Percentiles rank a stretch among this genome's conserved stretches.
Conservation (phyloP, 2,888 invertebrate species). For the Ochlodes sylvanus region DNA sequence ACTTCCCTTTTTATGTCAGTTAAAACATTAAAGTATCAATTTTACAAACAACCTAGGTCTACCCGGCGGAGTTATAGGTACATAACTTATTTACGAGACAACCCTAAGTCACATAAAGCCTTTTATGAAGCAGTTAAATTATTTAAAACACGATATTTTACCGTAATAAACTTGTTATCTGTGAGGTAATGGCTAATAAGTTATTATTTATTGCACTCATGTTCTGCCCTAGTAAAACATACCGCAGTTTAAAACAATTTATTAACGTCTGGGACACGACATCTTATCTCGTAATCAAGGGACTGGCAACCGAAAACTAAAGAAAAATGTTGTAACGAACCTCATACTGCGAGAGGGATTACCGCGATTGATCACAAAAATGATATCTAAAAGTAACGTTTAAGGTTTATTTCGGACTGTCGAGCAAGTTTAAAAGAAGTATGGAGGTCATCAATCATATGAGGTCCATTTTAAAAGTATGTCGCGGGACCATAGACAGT, state of each 20-base stretch:
- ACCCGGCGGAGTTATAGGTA: too few relatives aligned
- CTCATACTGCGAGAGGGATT: conserved; percentile 41
- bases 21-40: neutral
- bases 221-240: conserved; percentile 32
- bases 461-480: neutral
- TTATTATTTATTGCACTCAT: conserved; percentile 35
- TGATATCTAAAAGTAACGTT: neutral
- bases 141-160: conserved; percentile 36
- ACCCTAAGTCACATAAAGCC: conserved; percentile 7
- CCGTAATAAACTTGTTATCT: conserved; percentile 33
- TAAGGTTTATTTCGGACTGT: neutral
- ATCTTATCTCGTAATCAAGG: conserved; percentile 55
- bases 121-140: conserved; percentile 29
- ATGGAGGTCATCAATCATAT: conserved; percentile 16
- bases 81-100: conserved; percentile 6
- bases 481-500: neutral
- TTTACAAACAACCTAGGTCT: neutral
- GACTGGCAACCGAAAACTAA: conserved; percentile 52
- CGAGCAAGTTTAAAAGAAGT: neutral
- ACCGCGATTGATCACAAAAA: neutral
- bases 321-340: conserved; percentile 51
- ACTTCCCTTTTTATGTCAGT: too few relatives aligned
- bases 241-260: conserved; percentile 21
- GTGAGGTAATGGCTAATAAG: conserved; percentile 31
- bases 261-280: conserved; percentile 29